These are phyloP conservation scores for Tretioscincus oriximinensis DNA, from an alignment of 2,113 vertebrate species.

Conservation along the genomic window DNA sequence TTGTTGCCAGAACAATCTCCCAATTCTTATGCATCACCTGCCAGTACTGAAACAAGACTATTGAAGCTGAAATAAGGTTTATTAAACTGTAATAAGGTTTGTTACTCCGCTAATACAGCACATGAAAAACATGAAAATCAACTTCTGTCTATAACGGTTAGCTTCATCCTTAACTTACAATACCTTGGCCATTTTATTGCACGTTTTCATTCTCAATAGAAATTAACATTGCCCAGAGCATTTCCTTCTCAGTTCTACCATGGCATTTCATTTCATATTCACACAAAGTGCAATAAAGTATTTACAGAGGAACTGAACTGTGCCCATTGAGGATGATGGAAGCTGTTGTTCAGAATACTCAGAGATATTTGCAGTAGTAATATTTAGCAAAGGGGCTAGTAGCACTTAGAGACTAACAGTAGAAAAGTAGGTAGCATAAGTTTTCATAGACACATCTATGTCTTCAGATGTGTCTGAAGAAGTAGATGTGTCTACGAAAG, in stretches of 20 bases:
- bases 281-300: neutral
- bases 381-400: too few relatives aligned
- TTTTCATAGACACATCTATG: too few relatives aligned
- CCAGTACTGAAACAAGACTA: slow-evolving; percentile 21
- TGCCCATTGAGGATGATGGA: neutral
- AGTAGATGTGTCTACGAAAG: too few relatives aligned
- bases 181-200: neutral
- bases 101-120: slow-evolving; percentile 49
- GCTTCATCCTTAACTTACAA: slow-evolving; percentile 7
- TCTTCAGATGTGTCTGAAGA: too few relatives aligned
- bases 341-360: too few relatives aligned
- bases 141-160: slow-evolving; percentile 22
- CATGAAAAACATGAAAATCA: slow-evolving; percentile 56
- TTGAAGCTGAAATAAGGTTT: slow-evolving; percentile 38
- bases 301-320: neutral
- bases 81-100: slow-evolving; percentile 49
- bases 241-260: neutral
- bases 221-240: neutral
- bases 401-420: too few relatives aligned
- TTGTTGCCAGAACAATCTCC: slow-evolving; percentile 13
- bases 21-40: neutral
- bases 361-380: too few relatives aligned
- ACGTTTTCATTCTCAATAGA: slow-evolving; percentile 20
- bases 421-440: too few relatives aligned
- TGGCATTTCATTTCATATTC: neutral